These are phyloP conservation scores for Xenopus laevis DNA, from an alignment of 2,113 vertebrate genomes.

Conservation along the genomic window DNA sequence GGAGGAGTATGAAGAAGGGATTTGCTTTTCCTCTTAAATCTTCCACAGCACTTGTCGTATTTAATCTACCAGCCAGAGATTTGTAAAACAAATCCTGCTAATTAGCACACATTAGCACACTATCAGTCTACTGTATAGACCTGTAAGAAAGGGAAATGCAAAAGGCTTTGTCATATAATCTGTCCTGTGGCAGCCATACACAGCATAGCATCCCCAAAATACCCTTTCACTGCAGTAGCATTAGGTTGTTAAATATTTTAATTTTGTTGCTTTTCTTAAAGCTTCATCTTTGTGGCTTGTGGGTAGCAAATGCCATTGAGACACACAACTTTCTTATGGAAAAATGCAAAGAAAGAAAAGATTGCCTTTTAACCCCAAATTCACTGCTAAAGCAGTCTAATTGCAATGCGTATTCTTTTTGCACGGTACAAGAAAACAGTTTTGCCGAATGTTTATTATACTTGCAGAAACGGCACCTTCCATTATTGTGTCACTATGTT, in stretches of 20 bases:
- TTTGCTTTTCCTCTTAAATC: constrained; percentile 14
- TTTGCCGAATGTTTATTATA: constrained; percentile 2
- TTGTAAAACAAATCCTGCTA: constrained; percentile 32
- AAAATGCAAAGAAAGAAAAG: neutral
- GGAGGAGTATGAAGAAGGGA: constrained; percentile 22
- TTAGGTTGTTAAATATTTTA: constrained; percentile 18
- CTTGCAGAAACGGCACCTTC: constrained; percentile 1
- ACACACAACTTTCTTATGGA: neutral
- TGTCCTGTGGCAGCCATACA: neutral
- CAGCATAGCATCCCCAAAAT: neutral
- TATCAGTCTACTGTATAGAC: constrained; percentile 1
- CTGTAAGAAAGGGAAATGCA: neutral
- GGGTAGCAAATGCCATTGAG: neutral
- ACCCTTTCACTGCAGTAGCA: neutral
- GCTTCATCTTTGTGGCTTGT: neutral
- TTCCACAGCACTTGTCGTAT: constrained; percentile 8
- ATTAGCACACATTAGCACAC: constrained; percentile 21
- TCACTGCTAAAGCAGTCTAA: neutral
- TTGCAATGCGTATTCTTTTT: neutral
- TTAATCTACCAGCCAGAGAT: constrained; percentile 17
- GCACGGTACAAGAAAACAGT: constrained; percentile 1
- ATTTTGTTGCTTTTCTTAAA: neutral
- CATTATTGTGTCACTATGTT: constrained; percentile 25
- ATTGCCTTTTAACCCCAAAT: neutral
- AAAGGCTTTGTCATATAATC: constrained; percentile 10